These are phyloP conservation scores for Phalacrocorax brasilianus DNA, from an alignment of 2,113 vertebrate species.

Conservation along the genomic window DNA sequence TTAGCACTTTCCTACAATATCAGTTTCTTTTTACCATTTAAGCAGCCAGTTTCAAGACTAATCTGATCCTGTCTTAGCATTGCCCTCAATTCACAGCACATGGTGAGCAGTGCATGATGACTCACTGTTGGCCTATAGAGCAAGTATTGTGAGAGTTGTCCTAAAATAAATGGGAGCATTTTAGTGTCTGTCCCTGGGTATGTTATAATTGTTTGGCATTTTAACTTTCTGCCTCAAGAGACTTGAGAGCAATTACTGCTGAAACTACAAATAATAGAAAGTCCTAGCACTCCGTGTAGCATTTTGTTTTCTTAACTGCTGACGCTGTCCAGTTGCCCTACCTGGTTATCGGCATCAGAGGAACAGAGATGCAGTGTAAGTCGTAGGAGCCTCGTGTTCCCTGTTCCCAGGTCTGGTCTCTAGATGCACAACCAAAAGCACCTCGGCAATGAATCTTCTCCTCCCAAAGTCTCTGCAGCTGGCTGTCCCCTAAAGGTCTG, in stretches of 20 bases:
- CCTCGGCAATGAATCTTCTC: neutral
- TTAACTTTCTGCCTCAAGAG: neutral
- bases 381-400: neutral
- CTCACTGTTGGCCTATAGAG: neutral
- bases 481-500: neutral
- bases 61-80: neutral
- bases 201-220: constrained; percentile 14
- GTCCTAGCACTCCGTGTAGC: neutral
- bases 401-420: neutral
- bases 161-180: constrained; percentile 18
- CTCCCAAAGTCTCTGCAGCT: neutral
- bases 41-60: neutral
- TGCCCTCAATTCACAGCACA: neutral
- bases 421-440: neutral
- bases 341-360: neutral
- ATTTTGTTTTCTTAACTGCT: neutral
- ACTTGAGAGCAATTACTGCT: neutral
- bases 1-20: neutral
- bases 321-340: neutral
- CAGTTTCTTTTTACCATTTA: neutral
- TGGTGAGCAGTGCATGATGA: neutral
- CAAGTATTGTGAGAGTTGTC: neutral
- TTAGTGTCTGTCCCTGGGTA: neutral
- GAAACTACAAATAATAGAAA: neutral
- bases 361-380: neutral